Percentiles rank a stretch among this genome's conserved stretches.
Evolutionary conservation across 2,888 invertebrate genomes (phyloP).

Genomic region (Epinotia demarniana): DNA sequence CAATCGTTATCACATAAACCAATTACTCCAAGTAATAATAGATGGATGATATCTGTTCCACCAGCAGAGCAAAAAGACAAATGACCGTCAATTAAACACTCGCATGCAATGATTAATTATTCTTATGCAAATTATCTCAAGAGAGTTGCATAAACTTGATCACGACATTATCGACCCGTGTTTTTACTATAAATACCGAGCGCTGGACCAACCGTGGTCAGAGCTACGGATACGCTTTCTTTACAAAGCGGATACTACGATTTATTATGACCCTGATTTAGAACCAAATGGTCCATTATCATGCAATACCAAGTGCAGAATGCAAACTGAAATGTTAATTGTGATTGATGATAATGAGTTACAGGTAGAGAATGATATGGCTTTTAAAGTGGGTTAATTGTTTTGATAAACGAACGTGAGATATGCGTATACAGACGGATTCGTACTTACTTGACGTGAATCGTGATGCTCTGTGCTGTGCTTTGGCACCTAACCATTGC

Average conservation of each 20-base stretch:
- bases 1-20: conserved; percentile 28
- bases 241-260: conserved; percentile 46
- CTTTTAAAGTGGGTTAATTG: conserved; percentile 22
- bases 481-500: no score
- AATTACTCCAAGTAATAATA: conserved; percentile 42
- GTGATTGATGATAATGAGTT: conserved; percentile 45
- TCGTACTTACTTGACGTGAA: no score
- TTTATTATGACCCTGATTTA: conserved; percentile 42
- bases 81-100: conserved; percentile 37
- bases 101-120: conserved; percentile 47
- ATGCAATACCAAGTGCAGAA: conserved; percentile 39
- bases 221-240: conserved; percentile 49
- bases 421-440: neutral
- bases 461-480: no score
- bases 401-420: conserved; percentile 22
- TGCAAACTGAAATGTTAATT: conserved; percentile 43
- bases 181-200: conserved; percentile 62
- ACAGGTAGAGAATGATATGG: conserved; percentile 42
- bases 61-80: conserved; percentile 32
- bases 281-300: conserved; percentile 37
- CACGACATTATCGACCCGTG: conserved; percentile 49
- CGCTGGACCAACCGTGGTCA: conserved; percentile 46
- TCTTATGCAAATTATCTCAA: conserved; percentile 56
- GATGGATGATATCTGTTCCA: conserved; percentile 28
- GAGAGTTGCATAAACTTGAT: conserved; percentile 55